Percentiles rank a stretch among this genome's conserved stretches.
These are phyloP conservation scores for Copidosoma aretas DNA, from an alignment of 2,888 invertebrate species.

Conservation along the genomic window DNA sequence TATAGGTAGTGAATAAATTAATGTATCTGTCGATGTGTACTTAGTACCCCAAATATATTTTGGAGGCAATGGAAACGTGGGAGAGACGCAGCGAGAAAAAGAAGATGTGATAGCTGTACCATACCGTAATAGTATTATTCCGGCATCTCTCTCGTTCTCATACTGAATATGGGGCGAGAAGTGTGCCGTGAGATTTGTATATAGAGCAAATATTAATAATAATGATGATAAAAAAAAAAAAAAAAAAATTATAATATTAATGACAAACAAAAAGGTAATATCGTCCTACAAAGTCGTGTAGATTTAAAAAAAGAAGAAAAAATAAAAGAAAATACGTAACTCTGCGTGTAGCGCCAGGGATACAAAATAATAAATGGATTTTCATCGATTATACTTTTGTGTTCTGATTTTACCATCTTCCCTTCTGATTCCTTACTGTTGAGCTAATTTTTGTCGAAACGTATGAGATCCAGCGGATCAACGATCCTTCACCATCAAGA, in stretches of 20 bases:
- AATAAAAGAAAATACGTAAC: slow-evolving; percentile 4
- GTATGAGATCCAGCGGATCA: too few relatives aligned
- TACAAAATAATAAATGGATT: slow-evolving; percentile 57
- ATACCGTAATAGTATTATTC: slow-evolving; percentile 61
- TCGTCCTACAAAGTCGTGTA: slow-evolving; percentile 51
- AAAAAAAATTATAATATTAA: slow-evolving; percentile 3
- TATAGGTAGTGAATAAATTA: slow-evolving; percentile 1
- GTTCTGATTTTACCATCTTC: too few relatives aligned
- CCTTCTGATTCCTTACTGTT: too few relatives aligned
- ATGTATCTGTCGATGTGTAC: slow-evolving; percentile 22
- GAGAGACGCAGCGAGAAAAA: slow-evolving; percentile 19
- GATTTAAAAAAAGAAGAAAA: slow-evolving; percentile 46
- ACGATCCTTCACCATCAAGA: too few relatives aligned
- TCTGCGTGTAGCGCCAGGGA: slow-evolving; percentile 40
- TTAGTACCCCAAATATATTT: background rate
- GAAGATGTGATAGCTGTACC: slow-evolving; percentile 52
- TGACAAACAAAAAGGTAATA: slow-evolving; percentile 32
- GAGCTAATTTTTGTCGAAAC: too few relatives aligned
- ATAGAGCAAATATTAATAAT: too few relatives aligned
- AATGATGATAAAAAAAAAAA: slow-evolving; percentile 16
- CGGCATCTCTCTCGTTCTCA: background rate
- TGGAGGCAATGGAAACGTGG: too few relatives aligned
- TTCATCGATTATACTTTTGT: slow-evolving; percentile 50
- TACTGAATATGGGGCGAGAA: background rate
- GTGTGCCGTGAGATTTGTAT: slow-evolving; percentile 51